phyloP scores from a whole-genome alignment of 1,140 invertebrate genomes.

The Parasteatoda tepidariorum region DNA sequence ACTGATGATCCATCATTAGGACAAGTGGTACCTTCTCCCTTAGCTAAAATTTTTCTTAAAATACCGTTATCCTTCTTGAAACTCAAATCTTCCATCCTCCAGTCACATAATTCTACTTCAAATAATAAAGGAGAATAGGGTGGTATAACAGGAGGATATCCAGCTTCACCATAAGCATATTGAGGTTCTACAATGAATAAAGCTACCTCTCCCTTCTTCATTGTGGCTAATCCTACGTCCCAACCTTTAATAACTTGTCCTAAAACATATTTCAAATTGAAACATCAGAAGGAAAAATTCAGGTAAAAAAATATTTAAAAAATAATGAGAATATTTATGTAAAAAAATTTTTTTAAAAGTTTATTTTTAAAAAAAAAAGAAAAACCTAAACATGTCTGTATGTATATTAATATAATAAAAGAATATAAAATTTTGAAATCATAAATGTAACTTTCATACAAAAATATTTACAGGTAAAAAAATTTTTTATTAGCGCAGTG shows the following conservation, averaged over 20 bases:
- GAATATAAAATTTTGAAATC: too few species aligned
- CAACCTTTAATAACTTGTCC: neutral
- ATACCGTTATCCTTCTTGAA: neutral
- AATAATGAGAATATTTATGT: too few species aligned
- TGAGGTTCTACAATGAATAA: neutral
- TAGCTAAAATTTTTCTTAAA: neutral
- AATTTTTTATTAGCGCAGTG: too few species aligned
- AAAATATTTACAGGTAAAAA: too few species aligned
- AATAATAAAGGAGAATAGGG: neutral
- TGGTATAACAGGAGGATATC: neutral
- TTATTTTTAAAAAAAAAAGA: too few species aligned
- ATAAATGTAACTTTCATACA: too few species aligned
- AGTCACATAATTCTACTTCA: neutral
- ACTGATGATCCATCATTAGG: neutral
- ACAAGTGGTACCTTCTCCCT: neutral
- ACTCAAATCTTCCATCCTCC: neutral
- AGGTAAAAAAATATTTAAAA: too few species aligned
- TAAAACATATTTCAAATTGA: too few species aligned
- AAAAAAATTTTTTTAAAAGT: too few species aligned
- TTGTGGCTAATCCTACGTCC: neutral
- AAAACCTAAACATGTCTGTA: too few species aligned
- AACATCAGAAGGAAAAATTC: too few species aligned
- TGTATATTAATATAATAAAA: too few species aligned
- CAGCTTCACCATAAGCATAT: neutral
- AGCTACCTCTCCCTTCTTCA: neutral